Evolutionary conservation across 2,113 vertebrate genomes (phyloP).

Genomic region (Petaurus breviceps): DNA sequence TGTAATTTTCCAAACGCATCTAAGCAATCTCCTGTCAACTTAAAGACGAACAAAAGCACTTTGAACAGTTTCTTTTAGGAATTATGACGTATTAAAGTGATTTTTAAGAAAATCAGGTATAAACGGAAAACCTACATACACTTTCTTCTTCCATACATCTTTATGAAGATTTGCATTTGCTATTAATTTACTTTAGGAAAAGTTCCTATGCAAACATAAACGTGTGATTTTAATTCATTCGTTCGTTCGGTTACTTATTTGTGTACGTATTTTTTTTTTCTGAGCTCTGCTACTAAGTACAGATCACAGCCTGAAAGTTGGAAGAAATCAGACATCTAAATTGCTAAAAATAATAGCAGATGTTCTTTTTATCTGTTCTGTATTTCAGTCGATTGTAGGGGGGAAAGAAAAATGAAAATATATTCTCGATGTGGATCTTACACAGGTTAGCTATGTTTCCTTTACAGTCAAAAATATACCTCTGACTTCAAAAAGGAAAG

Average conservation of each 20-base stretch:
- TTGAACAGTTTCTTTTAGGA: conserved; percentile 47
- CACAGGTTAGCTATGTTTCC: conserved; percentile 47
- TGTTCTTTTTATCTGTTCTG: not conserved
- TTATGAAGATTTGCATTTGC: not conserved
- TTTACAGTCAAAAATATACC: conserved; percentile 33
- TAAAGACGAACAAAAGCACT: conserved; percentile 62
- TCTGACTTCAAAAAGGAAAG: conserved; percentile 16
- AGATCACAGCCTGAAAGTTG: conserved; percentile 56
- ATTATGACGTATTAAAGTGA: not conserved
- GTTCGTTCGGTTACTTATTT: conserved; percentile 20
- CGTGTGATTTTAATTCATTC: not conserved
- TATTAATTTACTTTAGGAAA: conserved; percentile 53
- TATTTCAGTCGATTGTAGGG: conserved; percentile 31
- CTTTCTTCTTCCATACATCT: not conserved
- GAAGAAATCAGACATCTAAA: conserved; percentile 6
- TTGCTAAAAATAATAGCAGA: conserved; percentile 23
- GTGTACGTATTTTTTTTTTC: too few species aligned
- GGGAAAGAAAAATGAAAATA: conserved; percentile 31
- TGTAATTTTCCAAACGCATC: conserved; percentile 73
- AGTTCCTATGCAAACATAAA: conserved; percentile 49
- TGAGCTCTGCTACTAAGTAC: not conserved
- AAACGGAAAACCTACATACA: conserved; percentile 23
- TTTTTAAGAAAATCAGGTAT: not conserved
- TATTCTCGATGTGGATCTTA: not conserved
- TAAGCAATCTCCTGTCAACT: conserved; percentile 70